Evolutionary conservation across 1,140 invertebrate genomes (phyloP).

Genomic region (Proctacanthus coquilletti): DNA sequence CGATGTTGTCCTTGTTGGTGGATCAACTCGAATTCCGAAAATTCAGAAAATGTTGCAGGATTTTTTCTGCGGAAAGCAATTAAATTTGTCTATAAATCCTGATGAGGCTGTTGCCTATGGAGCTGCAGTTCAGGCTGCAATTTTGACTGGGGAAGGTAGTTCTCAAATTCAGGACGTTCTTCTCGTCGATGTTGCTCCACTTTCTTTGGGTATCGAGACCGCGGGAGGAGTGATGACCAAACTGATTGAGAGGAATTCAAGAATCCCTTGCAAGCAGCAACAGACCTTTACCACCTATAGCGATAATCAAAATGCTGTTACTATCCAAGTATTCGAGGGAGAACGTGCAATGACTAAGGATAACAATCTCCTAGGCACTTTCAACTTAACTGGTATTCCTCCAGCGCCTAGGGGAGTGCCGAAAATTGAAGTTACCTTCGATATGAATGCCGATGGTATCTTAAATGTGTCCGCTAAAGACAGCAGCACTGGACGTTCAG

Average conservation of each 20-base stretch:
- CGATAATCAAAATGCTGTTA: slow-evolving; percentile 58
- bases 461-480: slow-evolving; percentile 66
- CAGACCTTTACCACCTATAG: slow-evolving; percentile 47
- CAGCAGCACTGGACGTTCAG: slow-evolving; percentile 55
- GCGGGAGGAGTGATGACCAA: slow-evolving; percentile 51
- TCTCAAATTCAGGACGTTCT: slow-evolving; percentile 59
- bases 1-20: slow-evolving; percentile 48
- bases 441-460: slow-evolving; percentile 67
- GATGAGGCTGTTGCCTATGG: slow-evolving; percentile 63
- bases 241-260: slow-evolving; percentile 47
- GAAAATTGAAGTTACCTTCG: slow-evolving; percentile 54
- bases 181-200: slow-evolving; percentile 52
- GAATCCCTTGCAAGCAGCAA: slow-evolving; percentile 52
- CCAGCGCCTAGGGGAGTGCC: slow-evolving; percentile 44
- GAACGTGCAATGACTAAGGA: slow-evolving; percentile 63
- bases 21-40: slow-evolving; percentile 49
- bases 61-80: slow-evolving; percentile 44
- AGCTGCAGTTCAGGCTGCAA: slow-evolving; percentile 62
- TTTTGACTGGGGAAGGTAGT: slow-evolving; percentile 49
- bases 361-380: slow-evolving; percentile 66
- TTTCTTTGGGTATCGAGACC: slow-evolving; percentile 55
- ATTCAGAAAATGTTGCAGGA: slow-evolving; percentile 48
- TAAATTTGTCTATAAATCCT: slow-evolving; percentile 61
- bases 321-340: slow-evolving; percentile 56
- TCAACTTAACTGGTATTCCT: slow-evolving; percentile 58